Evolutionary conservation across 23 tunicate species (phyloP), one percentile per base, ranked within the genome.

Genomic region (Oikopleura vanhoeffeni): DNA sequence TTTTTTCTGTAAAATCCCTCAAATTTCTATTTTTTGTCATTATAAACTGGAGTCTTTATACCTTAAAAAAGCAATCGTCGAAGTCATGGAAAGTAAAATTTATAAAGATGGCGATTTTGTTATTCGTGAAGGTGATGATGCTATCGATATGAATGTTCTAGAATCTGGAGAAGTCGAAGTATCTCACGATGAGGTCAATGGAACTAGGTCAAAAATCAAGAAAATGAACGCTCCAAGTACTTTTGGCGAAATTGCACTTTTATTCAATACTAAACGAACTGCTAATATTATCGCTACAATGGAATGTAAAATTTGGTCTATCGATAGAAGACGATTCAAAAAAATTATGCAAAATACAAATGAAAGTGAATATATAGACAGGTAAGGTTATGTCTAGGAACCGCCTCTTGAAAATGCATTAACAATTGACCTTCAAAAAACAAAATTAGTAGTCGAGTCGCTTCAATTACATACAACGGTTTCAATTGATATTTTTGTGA

Each of bases 281-380:
- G 79, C 79, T 18, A 71, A 71, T 32, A 30, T 71, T 13, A 71
- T 71, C 38, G 79, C 79, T 13, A 71, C 79, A 38, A 24, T 32
- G 34, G 35, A 71, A 3, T 71, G 79, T 38, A 32, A 2, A 28
- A 71, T 71, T 71, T 71, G 79, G 79, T 18, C 34, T 30, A 71
- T 71, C 38, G 35, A 71, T 71, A 33, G 79, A 13, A 4, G 34
- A 2, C 79, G 35, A 32, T 71, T 71, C 38, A 71, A 71, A 30
- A 71, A 71, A 30, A 71, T 71, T 38, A 71, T 71, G 79, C 79
- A 71, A 30, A 71, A 71, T 30, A 71, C 79, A 18, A 71, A 71
- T 30, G 79, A 71, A 71, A 71, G 3, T 71, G 79, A 71, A 71
- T 71, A 71, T 71, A 71, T 71, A 2, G 79, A 71, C 34, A 71